Percentiles rank a stretch among this genome's conserved stretches.
Evolutionary conservation across 2,113 vertebrate genomes (phyloP).

Genomic region (Picathartes gymnocephalus): DNA sequence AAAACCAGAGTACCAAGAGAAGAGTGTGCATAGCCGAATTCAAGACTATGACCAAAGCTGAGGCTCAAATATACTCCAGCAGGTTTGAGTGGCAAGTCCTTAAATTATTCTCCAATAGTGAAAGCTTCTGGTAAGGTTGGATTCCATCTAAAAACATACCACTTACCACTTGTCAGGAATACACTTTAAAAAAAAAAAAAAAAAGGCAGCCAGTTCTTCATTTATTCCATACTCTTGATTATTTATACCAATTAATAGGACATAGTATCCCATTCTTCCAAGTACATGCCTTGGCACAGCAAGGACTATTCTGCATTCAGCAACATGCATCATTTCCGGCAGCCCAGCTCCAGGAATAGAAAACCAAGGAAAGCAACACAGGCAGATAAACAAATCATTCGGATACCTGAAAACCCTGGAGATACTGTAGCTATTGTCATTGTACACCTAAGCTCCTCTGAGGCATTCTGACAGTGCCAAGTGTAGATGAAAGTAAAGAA

Average conservation of each 20-base stretch:
- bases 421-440: conserved; percentile 21
- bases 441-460: conserved; percentile 24
- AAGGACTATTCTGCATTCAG: background rate
- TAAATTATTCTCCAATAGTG: background rate
- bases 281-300: background rate
- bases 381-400: background rate
- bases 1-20: background rate
- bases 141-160: background rate
- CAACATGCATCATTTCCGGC: background rate
- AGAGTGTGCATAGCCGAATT: background rate
- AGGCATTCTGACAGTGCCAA: background rate
- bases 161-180: background rate
- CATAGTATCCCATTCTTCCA: conserved; percentile 1
- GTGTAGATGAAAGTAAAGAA: background rate
- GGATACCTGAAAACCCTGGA: conserved; percentile 39
- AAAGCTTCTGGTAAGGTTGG: background rate
- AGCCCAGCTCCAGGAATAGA: background rate
- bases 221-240: background rate
- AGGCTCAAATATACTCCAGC: background rate
- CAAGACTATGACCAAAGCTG: background rate
- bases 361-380: background rate
- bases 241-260: background rate
- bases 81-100: background rate
- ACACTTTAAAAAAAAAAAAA: too few species aligned
- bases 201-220: background rate